A percentile compares a stretch with the other conserved stretches of the same genome.
Conservation (phyloP, 1,140 invertebrate species). For the Bombus vancouverensis region DNA sequence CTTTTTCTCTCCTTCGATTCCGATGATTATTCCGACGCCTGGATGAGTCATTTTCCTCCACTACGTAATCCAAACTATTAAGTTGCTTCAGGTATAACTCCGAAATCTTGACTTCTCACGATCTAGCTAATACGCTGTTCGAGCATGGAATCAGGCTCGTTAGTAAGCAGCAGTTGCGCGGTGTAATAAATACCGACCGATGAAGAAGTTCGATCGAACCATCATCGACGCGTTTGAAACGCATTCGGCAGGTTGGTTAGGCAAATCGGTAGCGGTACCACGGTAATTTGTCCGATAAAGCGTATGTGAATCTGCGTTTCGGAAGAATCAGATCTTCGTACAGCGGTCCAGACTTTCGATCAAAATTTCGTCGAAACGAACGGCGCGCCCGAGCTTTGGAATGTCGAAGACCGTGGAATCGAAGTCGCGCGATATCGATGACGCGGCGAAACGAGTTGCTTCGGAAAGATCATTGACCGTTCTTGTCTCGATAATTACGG, state of each 20-base stretch:
- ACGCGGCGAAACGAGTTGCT: constrained; percentile 64
- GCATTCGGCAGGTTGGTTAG: not conserved
- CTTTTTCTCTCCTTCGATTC: not conserved
- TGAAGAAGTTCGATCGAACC: constrained; percentile 30
- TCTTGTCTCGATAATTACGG: constrained; percentile 73
- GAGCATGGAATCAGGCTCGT: not conserved
- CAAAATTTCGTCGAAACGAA: not conserved
- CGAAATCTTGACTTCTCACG: not conserved
- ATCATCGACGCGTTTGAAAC: not conserved
- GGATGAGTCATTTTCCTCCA: not conserved
- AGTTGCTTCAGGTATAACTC: not conserved
- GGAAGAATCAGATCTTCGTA: not conserved
- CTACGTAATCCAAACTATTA: too few species aligned
- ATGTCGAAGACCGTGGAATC: constrained; percentile 17
- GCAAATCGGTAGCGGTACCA: not conserved
- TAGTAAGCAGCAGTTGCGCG: not conserved
- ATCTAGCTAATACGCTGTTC: not conserved
- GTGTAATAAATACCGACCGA: constrained; percentile 23
- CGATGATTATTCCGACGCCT: not conserved
- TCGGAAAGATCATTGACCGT: constrained; percentile 69
- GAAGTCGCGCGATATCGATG: constrained; percentile 58
- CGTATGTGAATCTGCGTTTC: not conserved
- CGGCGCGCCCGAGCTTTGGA: not conserved
- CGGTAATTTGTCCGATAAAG: not conserved
- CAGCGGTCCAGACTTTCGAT: not conserved